These are phyloP conservation scores for Orthosia cruda DNA, from an alignment of 2,888 invertebrate species.

Conservation along the genomic window DNA sequence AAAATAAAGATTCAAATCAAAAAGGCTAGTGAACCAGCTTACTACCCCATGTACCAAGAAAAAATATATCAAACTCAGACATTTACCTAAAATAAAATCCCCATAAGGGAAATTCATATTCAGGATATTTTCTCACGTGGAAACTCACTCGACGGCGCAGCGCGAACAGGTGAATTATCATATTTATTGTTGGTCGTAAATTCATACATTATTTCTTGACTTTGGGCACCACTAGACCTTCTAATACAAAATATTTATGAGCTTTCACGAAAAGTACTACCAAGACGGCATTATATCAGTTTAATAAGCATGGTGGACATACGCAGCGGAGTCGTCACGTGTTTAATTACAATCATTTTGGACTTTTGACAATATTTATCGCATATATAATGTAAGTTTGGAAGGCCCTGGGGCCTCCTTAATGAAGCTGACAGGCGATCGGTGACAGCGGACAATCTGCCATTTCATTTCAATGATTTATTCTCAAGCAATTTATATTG, in stretches of 20 bases:
- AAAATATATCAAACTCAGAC: conserved; percentile 55
- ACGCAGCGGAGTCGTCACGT: too few relatives aligned
- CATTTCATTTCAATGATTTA: too few relatives aligned
- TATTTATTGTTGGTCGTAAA: conserved; percentile 76
- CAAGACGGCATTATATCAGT: too few relatives aligned
- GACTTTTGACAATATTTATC: too few relatives aligned
- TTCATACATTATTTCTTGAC: conserved; percentile 57
- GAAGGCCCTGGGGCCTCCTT: too few relatives aligned
- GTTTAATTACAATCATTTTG: too few relatives aligned
- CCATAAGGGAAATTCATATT: conserved; percentile 70
- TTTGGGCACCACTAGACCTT: conserved; percentile 30
- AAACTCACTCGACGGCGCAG: conserved; percentile 68
- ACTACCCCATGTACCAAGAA: conserved; percentile 20
- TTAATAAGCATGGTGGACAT: too few relatives aligned
- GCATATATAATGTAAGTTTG: too few relatives aligned
- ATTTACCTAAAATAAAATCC: conserved; percentile 65
- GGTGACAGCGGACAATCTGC: too few relatives aligned
- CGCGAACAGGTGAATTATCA: conserved; percentile 76
- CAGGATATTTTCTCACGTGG: conserved; percentile 68
- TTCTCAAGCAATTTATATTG: too few relatives aligned
- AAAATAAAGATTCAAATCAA: conserved; percentile 10
- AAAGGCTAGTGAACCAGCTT: conserved; percentile 18
- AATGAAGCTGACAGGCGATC: too few relatives aligned
- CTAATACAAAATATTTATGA: conserved; percentile 41
- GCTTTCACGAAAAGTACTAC: conserved; percentile 6